Evolutionary conservation across 2,888 invertebrate genomes (phyloP).

Genomic region (Plebejus anna): DNA sequence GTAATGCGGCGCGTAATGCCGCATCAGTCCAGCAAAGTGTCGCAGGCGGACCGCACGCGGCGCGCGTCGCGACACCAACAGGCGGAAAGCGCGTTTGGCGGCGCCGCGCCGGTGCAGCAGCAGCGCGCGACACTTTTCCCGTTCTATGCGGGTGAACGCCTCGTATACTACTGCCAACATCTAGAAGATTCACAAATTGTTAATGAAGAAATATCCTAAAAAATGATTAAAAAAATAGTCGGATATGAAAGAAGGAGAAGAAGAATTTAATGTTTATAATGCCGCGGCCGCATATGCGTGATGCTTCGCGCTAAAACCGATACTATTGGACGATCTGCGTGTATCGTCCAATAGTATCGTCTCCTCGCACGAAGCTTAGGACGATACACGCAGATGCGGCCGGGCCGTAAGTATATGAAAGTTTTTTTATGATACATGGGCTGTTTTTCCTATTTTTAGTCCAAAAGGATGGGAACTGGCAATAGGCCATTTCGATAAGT

Average conservation of each 20-base stretch:
- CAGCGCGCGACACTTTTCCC: constrained; percentile 90
- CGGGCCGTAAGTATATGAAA: too few relatives aligned
- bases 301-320: too few relatives aligned
- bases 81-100: constrained; percentile 88
- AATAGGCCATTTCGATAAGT: too few relatives aligned
- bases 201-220: too few relatives aligned
- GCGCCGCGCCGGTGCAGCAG: constrained; percentile 90
- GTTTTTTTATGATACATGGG: background rate
- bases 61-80: constrained; percentile 88
- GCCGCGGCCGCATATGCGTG: too few relatives aligned
- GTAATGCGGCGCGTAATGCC: constrained; percentile 87
- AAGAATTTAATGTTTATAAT: background rate
- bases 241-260: background rate
- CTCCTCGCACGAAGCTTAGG: too few relatives aligned
- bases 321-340: too few relatives aligned
- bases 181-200: constrained; percentile 53
- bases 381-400: too few relatives aligned
- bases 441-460: too few relatives aligned
- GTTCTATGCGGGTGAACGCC: constrained; percentile 91
- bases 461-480: too few relatives aligned
- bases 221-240: background rate
- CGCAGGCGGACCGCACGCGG: constrained; percentile 84
- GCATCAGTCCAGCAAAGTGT: constrained; percentile 90
- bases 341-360: too few relatives aligned
- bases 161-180: constrained; percentile 95